Conservation (phyloP, 2,888 invertebrate species). For the Corbicula japonica region DNA sequence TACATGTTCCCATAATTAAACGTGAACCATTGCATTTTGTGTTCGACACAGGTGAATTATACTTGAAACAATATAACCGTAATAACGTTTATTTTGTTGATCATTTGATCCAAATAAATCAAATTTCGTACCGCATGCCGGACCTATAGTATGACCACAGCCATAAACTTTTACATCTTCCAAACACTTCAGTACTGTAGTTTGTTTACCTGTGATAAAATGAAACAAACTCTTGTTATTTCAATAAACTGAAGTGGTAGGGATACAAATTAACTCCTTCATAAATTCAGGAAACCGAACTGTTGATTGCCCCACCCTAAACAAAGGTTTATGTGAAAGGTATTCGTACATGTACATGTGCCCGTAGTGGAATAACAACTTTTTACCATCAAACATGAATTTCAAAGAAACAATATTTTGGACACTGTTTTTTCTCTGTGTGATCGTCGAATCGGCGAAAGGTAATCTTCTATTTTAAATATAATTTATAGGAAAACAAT, state of each 20-base stretch:
- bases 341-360: neutral
- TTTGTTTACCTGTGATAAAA: slow-evolving; percentile 18
- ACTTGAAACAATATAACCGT: too few relatives aligned
- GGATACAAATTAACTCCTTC: neutral
- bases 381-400: too few relatives aligned
- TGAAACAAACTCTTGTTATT: slow-evolving; percentile 21
- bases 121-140: too few relatives aligned
- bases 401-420: too few relatives aligned
- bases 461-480: neutral
- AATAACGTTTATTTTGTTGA: too few relatives aligned
- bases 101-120: too few relatives aligned
- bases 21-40: too few relatives aligned
- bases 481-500: too few relatives aligned
- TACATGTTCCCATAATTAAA: too few relatives aligned
- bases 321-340: neutral
- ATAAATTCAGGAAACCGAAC: neutral
- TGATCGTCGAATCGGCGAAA: neutral
- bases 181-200: slow-evolving; percentile 21
- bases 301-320: slow-evolving; percentile 11
- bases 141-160: too few relatives aligned
- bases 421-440: too few relatives aligned
- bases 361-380: neutral
- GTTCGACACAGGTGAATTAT: too few relatives aligned
- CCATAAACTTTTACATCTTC: slow-evolving; percentile 14
- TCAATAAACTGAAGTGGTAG: slow-evolving; percentile 21